Evolutionary conservation across 1,140 invertebrate genomes (phyloP).

Genomic region (Drosophila parvula): DNA sequence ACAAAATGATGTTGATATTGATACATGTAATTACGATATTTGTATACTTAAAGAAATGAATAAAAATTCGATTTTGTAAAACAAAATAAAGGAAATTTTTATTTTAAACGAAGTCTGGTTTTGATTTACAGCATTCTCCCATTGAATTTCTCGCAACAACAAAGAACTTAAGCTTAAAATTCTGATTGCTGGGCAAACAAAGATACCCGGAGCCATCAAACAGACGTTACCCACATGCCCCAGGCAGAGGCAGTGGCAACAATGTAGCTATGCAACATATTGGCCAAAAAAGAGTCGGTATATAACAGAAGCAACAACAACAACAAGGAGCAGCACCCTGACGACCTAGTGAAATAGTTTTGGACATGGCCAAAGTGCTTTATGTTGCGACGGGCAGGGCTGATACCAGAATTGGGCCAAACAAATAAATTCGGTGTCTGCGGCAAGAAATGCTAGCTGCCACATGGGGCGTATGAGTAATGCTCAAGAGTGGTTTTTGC

Average conservation of each 20-base stretch:
- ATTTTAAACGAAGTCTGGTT: not conserved
- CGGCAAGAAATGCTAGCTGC: slow-evolving; percentile 3
- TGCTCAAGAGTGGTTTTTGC: slow-evolving; percentile 16
- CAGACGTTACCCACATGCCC: slow-evolving; percentile 16
- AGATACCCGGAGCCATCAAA: slow-evolving; percentile 22
- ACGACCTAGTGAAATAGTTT: slow-evolving; percentile 55
- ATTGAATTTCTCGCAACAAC: not conserved
- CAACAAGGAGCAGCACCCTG: slow-evolving; percentile 14
- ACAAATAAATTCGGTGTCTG: slow-evolving; percentile 44
- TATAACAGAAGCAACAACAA: not conserved
- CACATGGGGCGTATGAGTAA: slow-evolving; percentile 32
- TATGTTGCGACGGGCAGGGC: slow-evolving; percentile 49
- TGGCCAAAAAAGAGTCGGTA: slow-evolving; percentile 17
- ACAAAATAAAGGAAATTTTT: not conserved
- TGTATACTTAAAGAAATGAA: slow-evolving; percentile 68
- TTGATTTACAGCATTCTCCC: not conserved
- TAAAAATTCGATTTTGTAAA: slow-evolving; percentile 72
- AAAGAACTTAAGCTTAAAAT: slow-evolving; percentile 11
- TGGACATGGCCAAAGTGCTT: slow-evolving; percentile 46
- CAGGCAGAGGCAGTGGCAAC: slow-evolving; percentile 1
- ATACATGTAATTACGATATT: slow-evolving; percentile 65
- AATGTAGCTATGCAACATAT: slow-evolving; percentile 43
- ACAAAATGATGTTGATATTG: slow-evolving; percentile 61
- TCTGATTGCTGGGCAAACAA: not conserved
- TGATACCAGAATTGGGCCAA: slow-evolving; percentile 48